Conservation (phyloP, 2,797 vertebrate genomes). For the Acridotheres tristis region DNA sequence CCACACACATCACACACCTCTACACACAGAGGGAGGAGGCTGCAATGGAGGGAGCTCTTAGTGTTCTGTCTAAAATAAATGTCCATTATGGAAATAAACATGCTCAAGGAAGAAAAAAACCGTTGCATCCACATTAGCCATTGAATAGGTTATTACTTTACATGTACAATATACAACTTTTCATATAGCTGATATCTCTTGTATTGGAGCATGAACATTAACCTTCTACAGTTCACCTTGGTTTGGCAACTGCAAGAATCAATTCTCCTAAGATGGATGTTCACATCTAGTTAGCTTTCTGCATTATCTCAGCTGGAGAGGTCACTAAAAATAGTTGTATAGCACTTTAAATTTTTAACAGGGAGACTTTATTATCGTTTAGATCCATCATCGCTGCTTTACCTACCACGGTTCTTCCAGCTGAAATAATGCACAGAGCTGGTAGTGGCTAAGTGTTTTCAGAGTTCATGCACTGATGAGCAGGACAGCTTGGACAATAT, state of each 20-base stretch:
- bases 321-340: conserved; percentile 72
- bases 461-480: conserved; percentile 67
- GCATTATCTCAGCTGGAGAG: conserved; percentile 71
- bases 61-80: neutral
- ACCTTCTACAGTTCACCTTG: conserved; percentile 48
- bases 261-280: conserved; percentile 34
- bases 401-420: conserved; percentile 49
- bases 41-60: neutral
- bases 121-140: neutral
- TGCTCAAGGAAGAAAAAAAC: neutral
- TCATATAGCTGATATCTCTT: neutral
- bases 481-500: conserved; percentile 55
- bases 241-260: conserved; percentile 44
- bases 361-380: conserved; percentile 65
- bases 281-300: conserved; percentile 56
- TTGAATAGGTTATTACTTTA: conserved; percentile 40
- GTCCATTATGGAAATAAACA: neutral
- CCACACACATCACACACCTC: neutral
- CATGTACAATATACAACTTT: neutral
- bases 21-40: neutral
- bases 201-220: conserved; percentile 44
- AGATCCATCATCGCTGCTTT: conserved; percentile 67
- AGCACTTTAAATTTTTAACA: conserved; percentile 70
- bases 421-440: conserved; percentile 72
- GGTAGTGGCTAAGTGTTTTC: conserved; percentile 69